Percentiles rank a stretch among this genome's conserved stretches.
phyloP scores from a whole-genome alignment of 2,797 vertebrate species.

The Rhinichthys osculus region DNA sequence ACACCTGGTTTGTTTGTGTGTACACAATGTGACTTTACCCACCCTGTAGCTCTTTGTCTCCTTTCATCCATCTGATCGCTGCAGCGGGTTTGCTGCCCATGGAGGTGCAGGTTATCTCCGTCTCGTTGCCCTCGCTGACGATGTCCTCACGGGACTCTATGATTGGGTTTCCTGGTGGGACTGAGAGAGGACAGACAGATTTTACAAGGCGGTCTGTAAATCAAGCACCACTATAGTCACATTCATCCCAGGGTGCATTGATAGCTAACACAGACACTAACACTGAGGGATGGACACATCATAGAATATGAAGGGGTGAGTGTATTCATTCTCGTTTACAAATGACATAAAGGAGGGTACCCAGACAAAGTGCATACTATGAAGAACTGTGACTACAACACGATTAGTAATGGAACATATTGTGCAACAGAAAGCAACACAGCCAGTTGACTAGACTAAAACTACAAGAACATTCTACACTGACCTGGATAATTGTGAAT shows the following conservation, averaged over 20 bases:
- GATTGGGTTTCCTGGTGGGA: conserved; percentile 82
- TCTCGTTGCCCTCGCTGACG: conserved; percentile 93
- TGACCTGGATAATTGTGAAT: conserved; percentile 2
- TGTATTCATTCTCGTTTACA: not conserved
- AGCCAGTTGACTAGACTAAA: not conserved
- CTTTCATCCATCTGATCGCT: conserved; percentile 96
- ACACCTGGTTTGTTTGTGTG: conserved; percentile 14
- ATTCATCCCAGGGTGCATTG: not conserved
- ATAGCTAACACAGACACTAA: not conserved
- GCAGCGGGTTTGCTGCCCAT: conserved; percentile 95
- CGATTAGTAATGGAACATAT: not conserved
- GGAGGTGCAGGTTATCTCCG: conserved; percentile 95
- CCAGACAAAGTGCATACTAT: not conserved
- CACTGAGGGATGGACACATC: not conserved
- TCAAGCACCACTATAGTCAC: conserved; percentile 19
- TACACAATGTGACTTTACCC: conserved; percentile 42
- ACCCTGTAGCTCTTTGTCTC: conserved; percentile 72
- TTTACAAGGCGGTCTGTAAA: conserved; percentile 25
- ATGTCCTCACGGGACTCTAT: conserved; percentile 93
- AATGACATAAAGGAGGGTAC: not conserved
- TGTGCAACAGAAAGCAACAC: not conserved
- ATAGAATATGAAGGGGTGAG: not conserved
- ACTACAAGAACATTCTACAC: not conserved
- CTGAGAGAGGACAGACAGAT: conserved; percentile 32
- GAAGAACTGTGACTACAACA: not conserved